Base-by-base conservation (phyloP, 2,113 vertebrate genomes). In the Saimiri boliviensis region DNA sequence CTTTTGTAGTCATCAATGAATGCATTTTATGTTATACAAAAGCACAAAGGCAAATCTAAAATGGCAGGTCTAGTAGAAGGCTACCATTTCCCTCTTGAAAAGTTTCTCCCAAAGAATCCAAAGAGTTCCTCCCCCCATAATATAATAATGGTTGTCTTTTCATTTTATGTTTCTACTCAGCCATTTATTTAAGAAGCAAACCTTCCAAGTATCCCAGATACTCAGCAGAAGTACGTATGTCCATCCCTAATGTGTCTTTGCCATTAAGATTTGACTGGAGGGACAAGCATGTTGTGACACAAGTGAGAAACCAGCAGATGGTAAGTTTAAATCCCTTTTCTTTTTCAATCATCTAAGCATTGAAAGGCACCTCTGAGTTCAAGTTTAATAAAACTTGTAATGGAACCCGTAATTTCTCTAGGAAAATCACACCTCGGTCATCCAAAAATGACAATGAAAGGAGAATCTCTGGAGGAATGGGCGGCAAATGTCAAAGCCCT, bases 251-350 rank as follows among this genome's bases (percentile, higher is more conserved):
- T 37, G 84, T 96, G 9, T 91, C 96, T 82, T 98, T 99, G 94
- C 99, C 99, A 7, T 96, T 96, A 96, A 99, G 94, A 97, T 99
- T 99, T 98, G 99, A 99, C 98, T 99, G 99, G 99, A 99, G 99
- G 85, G 99, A 99, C 92, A 98, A 98, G 96, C 98, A 98, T 32
- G 99, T 99, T 68, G 99, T 99, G 83, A 99, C 99, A 9, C 97
- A 97, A 74, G 99, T 99, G 96, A 99, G 99, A 97, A 99, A 99
- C 98, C 99, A 99, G 96, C 93, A 98, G 97, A 97, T 97, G 63
- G 99, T 99, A 98, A 98, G 99, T 98, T 68, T 70, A 58, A 8
- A 27, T 30, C 89, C 68, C 2, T 42, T 80, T 71, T 56, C 8
- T 83, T 87, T 42, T 35, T 19, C 52, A 77, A 27, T 85, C 2